Conservation (phyloP, 2,888 invertebrate species). For the Zygothrica quintamaculata region DNA sequence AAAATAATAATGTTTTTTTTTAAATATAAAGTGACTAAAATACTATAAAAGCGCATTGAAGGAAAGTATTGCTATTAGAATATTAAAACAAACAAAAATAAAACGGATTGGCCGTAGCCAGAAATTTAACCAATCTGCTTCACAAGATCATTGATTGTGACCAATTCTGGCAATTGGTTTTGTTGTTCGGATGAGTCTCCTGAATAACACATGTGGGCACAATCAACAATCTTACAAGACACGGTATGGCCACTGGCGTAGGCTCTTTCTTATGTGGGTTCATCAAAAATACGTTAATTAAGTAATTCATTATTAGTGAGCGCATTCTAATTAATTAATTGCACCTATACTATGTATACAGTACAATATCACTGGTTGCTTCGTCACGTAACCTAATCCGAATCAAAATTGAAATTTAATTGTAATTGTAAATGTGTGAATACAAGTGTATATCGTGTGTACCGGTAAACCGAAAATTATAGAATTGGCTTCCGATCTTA, state of each 20-base stretch:
- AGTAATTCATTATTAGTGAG: slow-evolving; percentile 76
- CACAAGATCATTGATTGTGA: slow-evolving; percentile 77
- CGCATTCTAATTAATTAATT: slow-evolving; percentile 84
- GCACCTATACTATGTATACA: slow-evolving; percentile 85
- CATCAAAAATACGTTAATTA: slow-evolving; percentile 56
- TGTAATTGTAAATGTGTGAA: slow-evolving; percentile 62
- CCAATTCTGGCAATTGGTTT: slow-evolving; percentile 25
- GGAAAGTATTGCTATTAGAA: slow-evolving; percentile 65
- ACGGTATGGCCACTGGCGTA: slow-evolving; percentile 33
- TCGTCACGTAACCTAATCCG: slow-evolving; percentile 83
- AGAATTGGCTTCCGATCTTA: slow-evolving; percentile 40
- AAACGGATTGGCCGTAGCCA: slow-evolving; percentile 50
- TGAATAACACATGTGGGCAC: slow-evolving; percentile 69
- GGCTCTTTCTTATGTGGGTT: slow-evolving; percentile 31
- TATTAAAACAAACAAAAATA: slow-evolving; percentile 49
- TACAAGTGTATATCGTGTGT: slow-evolving; percentile 15
- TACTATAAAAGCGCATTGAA: slow-evolving; percentile 78
- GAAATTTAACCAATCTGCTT: slow-evolving; percentile 55
- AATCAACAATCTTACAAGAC: slow-evolving; percentile 82
- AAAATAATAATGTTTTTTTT: slow-evolving; percentile 76
- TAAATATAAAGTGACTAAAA: slow-evolving; percentile 79
- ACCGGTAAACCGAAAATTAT: slow-evolving; percentile 52
- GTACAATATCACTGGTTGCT: slow-evolving; percentile 85
- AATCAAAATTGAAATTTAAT: slow-evolving; percentile 74
- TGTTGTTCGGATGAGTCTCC: slow-evolving; percentile 75